Evolutionary conservation across 2,113 vertebrate genomes (phyloP).

Genomic region (Xyrauchen texanus): DNA sequence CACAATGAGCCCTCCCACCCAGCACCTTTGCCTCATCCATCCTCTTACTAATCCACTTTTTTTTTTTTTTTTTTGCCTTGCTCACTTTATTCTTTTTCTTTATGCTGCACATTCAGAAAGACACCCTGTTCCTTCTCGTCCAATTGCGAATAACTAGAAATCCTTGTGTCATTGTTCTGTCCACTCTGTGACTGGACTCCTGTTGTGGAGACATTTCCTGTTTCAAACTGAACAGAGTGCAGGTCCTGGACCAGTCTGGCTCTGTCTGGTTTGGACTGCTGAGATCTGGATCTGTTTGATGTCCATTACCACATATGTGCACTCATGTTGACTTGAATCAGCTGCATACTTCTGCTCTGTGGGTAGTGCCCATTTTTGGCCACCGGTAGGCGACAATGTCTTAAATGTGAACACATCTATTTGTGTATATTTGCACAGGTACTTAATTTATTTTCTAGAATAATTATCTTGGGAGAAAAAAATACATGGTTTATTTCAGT

Average conservation of each 20-base stretch:
- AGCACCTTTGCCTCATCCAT: neutral
- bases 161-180: conserved; percentile 32
- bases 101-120: conserved; percentile 5
- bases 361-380: conserved; percentile 70
- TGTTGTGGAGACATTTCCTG: conserved; percentile 35
- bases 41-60: neutral
- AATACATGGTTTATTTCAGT: conserved; percentile 77
- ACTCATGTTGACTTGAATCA: conserved; percentile 81
- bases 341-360: conserved; percentile 70
- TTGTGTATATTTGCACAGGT: conserved; percentile 84
- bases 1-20: neutral
- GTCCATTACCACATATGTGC: conserved; percentile 76
- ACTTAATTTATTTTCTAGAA: conserved; percentile 83
- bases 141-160: conserved; percentile 27
- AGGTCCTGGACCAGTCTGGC: conserved; percentile 5
- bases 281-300: conserved; percentile 40
- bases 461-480: conserved; percentile 74
- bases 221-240: conserved; percentile 29
- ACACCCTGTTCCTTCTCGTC: conserved; percentile 10
- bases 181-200: conserved; percentile 42
- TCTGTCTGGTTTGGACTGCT: conserved; percentile 20
- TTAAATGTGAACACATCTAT: conserved; percentile 83
- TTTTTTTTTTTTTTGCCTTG: conserved; percentile 8
- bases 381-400: conserved; percentile 78
- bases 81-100: conserved; percentile 9